phyloP scores from a whole-genome alignment of 2,797 vertebrate genomes.

The Gymnoscopelus microlampas region DNA sequence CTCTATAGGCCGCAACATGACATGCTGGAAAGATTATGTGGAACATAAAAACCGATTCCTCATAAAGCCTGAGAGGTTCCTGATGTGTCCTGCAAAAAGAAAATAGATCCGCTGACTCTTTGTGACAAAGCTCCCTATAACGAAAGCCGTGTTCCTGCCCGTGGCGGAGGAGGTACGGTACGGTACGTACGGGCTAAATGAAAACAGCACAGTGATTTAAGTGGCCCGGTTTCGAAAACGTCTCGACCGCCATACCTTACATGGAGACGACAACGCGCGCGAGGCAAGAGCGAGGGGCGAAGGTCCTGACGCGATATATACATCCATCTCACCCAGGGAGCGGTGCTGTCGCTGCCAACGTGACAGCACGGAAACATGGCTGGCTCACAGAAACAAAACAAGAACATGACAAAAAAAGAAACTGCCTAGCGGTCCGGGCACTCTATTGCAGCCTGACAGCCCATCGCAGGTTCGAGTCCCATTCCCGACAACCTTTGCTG shows the following conservation, averaged over 20 bases:
- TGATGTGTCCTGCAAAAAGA: slow-evolving; percentile 65
- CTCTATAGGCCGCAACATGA: slow-evolving; percentile 47
- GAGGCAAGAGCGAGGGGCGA: slow-evolving; percentile 55
- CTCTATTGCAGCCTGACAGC: too few relatives aligned
- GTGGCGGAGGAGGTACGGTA: slow-evolving; percentile 22
- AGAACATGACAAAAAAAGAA: slow-evolving; percentile 42
- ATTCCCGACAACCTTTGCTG: too few relatives aligned
- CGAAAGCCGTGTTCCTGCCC: slow-evolving; percentile 45
- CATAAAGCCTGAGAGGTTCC: slow-evolving; percentile 76
- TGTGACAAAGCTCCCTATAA: slow-evolving; percentile 58
- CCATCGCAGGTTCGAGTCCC: too few relatives aligned
- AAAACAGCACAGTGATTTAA: slow-evolving; percentile 73
- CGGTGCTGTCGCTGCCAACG: slow-evolving; percentile 47
- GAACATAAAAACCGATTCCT: slow-evolving; percentile 77
- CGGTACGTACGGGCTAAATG: not conserved
- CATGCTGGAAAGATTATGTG: slow-evolving; percentile 73
- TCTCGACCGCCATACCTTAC: slow-evolving; percentile 75
- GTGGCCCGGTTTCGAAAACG: slow-evolving; percentile 60
- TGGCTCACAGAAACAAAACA: too few relatives aligned
- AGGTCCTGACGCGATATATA: slow-evolving; percentile 69
- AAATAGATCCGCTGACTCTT: slow-evolving; percentile 64
- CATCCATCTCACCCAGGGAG: slow-evolving; percentile 40
- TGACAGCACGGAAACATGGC: slow-evolving; percentile 37
- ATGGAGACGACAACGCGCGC: slow-evolving; percentile 68
- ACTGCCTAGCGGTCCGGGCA: too few relatives aligned